phyloP scores from a whole-genome alignment of 2,888 invertebrate species.

The Drosophila austrosaltans region DNA sequence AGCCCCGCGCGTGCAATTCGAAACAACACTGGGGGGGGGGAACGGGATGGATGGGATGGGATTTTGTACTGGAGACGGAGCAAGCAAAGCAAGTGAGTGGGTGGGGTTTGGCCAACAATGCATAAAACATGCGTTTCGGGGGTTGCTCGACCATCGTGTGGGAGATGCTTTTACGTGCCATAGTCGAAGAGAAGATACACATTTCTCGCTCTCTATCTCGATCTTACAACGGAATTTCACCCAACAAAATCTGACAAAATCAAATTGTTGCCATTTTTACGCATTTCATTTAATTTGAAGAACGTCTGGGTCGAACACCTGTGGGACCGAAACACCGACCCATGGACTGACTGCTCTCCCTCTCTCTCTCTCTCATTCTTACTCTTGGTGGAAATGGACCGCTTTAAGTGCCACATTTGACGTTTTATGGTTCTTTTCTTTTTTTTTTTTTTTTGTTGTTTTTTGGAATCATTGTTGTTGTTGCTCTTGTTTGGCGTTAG shows the following conservation, averaged over 20 bases:
- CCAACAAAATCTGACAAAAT: conserved; percentile 74
- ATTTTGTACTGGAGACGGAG: no score
- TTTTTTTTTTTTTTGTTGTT: neutral
- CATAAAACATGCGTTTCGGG: conserved; percentile 83
- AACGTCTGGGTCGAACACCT: conserved; percentile 60
- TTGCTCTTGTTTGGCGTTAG: conserved; percentile 10
- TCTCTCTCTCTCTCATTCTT: neutral
- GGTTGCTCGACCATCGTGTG: conserved; percentile 40
- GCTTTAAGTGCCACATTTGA: conserved; percentile 75
- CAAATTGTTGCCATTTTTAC: conserved; percentile 79
- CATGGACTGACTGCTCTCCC: conserved; percentile 7
- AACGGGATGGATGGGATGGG: no score
- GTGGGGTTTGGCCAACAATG: conserved; percentile 44
- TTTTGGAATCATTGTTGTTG: conserved; percentile 19
- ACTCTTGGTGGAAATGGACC: conserved; percentile 60
- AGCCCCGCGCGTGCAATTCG: conserved; percentile 67
- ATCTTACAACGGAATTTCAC: conserved; percentile 29
- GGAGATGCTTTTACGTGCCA: conserved; percentile 54
- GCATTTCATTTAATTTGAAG: conserved; percentile 81
- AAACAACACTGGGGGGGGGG: conserved; percentile 16
- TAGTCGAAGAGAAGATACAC: conserved; percentile 31
- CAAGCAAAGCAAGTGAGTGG: neutral
- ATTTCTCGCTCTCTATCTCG: conserved; percentile 28
- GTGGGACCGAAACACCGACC: conserved; percentile 52
- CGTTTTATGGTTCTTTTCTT: conserved; percentile 58